A percentile compares a stretch with the other conserved stretches of the same genome.
phyloP scores from a whole-genome alignment of 2,888 invertebrate genomes.

The Philereme vetulata region DNA sequence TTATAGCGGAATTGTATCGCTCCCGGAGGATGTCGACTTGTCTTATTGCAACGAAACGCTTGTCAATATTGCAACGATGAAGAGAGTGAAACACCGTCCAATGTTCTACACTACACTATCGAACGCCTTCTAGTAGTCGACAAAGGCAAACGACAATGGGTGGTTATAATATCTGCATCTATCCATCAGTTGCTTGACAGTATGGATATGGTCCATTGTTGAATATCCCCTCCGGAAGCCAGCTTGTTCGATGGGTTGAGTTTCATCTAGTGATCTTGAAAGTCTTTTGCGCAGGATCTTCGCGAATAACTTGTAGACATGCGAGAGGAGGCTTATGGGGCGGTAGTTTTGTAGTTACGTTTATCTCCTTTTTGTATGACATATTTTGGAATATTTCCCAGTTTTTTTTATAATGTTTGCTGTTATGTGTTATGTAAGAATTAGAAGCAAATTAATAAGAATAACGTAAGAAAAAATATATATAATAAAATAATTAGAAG shows the following conservation, averaged over 20 bases:
- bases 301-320: constrained; percentile 3
- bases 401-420: no score
- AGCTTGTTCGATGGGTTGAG: constrained; percentile 35
- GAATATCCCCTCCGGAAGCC: constrained; percentile 34
- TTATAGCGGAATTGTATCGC: constrained; percentile 3
- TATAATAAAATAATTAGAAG: no score
- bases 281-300: constrained; percentile 1
- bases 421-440: no score
- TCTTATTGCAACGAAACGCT: no score
- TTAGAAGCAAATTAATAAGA: no score
- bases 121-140: constrained; percentile 6
- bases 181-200: constrained; percentile 2
- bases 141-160: constrained; percentile 3
- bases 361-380: constrained; percentile 1
- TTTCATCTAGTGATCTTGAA: constrained; percentile 8
- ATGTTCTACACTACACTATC: constrained; percentile 20
- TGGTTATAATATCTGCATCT: constrained; percentile 29
- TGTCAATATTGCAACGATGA: constrained; percentile 5
- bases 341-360: constrained; percentile 5
- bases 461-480: no score
- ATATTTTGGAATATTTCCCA: no score
- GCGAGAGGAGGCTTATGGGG: constrained; percentile 15
- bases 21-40: constrained; percentile 2
- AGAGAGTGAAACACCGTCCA: neutral
- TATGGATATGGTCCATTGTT: no score